These are phyloP conservation scores for Agonum fuliginosum DNA, from an alignment of 2,888 invertebrate genomes.

Conservation along the genomic window DNA sequence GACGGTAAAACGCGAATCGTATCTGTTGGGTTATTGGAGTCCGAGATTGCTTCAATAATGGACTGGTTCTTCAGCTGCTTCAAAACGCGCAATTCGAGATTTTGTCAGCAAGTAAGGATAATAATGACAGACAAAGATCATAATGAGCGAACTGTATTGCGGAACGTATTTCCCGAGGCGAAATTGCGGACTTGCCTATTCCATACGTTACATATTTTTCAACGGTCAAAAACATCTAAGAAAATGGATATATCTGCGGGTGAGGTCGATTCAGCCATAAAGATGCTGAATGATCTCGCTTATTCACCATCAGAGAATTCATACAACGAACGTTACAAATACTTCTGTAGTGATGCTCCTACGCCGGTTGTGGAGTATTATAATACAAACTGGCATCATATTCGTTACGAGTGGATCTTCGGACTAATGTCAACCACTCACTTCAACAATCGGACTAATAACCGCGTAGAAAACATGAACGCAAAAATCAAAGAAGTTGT, in stretches of 20 bases:
- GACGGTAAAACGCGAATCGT: too few species aligned
- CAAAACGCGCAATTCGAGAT: too few species aligned
- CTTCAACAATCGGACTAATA: slow-evolving; percentile 61
- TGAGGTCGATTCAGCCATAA: background rate
- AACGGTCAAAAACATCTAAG: slow-evolving; percentile 61
- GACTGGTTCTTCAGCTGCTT: too few species aligned
- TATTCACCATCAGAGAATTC: background rate
- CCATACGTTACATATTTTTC: slow-evolving; percentile 62
- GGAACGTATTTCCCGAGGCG: slow-evolving; percentile 59
- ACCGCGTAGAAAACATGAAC: slow-evolving; percentile 59
- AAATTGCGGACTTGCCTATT: slow-evolving; percentile 59
- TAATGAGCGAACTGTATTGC: slow-evolving; percentile 59
- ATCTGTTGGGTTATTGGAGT: too few species aligned
- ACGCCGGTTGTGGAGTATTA: slow-evolving; percentile 58
- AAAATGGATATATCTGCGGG: slow-evolving; percentile 54
- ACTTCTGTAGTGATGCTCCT: slow-evolving; percentile 44
- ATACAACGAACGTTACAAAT: slow-evolving; percentile 5
- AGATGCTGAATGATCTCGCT: slow-evolving; percentile 7
- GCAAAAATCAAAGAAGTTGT: slow-evolving; percentile 59
- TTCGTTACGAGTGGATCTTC: slow-evolving; percentile 60
- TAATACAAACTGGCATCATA: slow-evolving; percentile 61
- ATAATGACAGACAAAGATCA: slow-evolving; percentile 63
- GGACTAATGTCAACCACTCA: slow-evolving; percentile 45
- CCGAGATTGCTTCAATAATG: too few species aligned
- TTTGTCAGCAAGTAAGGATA: slow-evolving; percentile 56